Base-by-base conservation (phyloP, 1,140 invertebrate species). In the Drosophila elegans region DNA sequence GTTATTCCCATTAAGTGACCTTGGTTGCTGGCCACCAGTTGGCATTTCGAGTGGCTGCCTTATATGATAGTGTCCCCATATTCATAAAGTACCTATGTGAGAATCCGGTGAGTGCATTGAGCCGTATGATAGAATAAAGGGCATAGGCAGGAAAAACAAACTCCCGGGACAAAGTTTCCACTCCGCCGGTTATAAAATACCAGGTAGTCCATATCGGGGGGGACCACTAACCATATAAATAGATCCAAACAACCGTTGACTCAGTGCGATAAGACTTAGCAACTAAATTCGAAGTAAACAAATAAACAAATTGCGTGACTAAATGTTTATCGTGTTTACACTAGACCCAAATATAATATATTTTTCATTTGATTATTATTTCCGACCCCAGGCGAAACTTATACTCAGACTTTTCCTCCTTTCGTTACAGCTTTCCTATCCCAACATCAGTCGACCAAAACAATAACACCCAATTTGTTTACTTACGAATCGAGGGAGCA, bases 401-500 rank as follows among this genome's bases (percentile, higher is more conserved):
- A 32, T 60, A 54, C 1, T 1, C 21, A 25, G 10, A 13, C 42
- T 44, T 36, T 16, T 34, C 29, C 12, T 41, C 13, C 39, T 60
- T 12, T 73, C 55, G 13, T 69, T 72, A 1, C 64, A 57, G 66
- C 48, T 25, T 39, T 59, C 66, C 51, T 42, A 41, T 36, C 49
- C 72, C 69, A 52, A 38, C 34, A 39, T 16, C 11, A 11, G 21
- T 12, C 3, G 44, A 10, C 44, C 11, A 48, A 44, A 62, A 49
- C 12, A 52, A 46, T 13, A 60, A 36, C 36, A 34, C 6, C 27
- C 9, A 34, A 32, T 68, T 71, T 69, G 60, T 68, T 68, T 68
- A 81, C 73, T 21, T 51, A 32, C 49, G 73, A 80, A 82, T 7
- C 38, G 9, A 10, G 7, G 39, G 68, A 88, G 83, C 84, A 89